Evolutionary conservation across 2,888 invertebrate genomes (phyloP), one percentile per base, ranked within the genome.

Genomic region (Coenonympha arcania): DNA sequence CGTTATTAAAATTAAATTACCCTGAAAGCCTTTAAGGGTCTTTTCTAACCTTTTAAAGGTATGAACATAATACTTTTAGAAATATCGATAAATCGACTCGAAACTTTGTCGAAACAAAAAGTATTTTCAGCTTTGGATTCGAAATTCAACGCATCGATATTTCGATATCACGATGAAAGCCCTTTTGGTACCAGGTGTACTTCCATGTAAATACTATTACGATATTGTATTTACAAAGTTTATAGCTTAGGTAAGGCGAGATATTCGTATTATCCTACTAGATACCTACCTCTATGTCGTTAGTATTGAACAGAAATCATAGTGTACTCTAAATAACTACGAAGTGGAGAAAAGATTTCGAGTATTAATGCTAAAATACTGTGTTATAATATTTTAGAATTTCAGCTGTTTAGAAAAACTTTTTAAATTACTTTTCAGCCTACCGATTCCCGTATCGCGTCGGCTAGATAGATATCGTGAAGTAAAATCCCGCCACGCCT

Each of bases 161-260:
- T 44, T 44, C 30, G 20, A 46, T 50, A 50, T 41, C 22, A 16
- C 20, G 42, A 41, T 50, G 20, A 37, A 42, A 24, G 45, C 36
- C 46, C 46, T 50, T 50, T 44, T 13, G 39, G 43, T 24, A 46
- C 33, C 55, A 55, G 59, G 58, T 59, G 55, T 52, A 45, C 37
- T 49, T 52, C 47, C 47, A 52, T 44, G 47, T 53, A 49, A 57
- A 54, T 50, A 42, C 26, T 44, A 42, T 58, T 52, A 58, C 50
- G 39, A 48, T 45, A 31, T 43, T 42, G 45, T 40, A 48, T 46
- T 26, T 37, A 8, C n/a, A 16, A 39, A 43, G 31, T 37, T 45
- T 20, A 16, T 30, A n/a, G 28, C 22, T 11, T 36, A 19, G n/a
- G 11, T 16, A 11, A 3, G 20, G 11, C n/a, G n/a, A n/a, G n/a